A percentile compares a stretch with the other conserved stretches of the same genome.
Conservation (phyloP, 2,113 vertebrate species). For the Callopanchax toddi region DNA sequence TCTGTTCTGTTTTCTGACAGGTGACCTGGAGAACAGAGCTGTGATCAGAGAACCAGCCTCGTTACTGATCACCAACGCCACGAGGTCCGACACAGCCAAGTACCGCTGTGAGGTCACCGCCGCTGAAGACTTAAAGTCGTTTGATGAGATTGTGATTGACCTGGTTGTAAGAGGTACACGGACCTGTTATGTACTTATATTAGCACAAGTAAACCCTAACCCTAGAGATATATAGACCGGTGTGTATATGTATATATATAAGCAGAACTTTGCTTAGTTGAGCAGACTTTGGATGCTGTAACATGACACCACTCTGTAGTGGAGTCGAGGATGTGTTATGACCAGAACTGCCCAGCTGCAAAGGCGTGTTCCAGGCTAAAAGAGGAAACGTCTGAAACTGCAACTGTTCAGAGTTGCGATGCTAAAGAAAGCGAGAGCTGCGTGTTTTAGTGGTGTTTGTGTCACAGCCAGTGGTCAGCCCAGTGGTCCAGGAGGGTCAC, state of each 20-base stretch:
- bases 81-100: slow-evolving; percentile 86
- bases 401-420: slow-evolving; percentile 74
- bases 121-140: slow-evolving; percentile 83
- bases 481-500: slow-evolving; percentile 23
- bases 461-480: slow-evolving; percentile 43
- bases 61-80: slow-evolving; percentile 89
- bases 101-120: slow-evolving; percentile 97
- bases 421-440: slow-evolving; percentile 78
- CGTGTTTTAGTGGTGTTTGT: slow-evolving; percentile 71
- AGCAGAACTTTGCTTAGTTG: slow-evolving; percentile 28
- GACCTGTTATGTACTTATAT: no score
- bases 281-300: slow-evolving; percentile 63
- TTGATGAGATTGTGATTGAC: slow-evolving; percentile 90
- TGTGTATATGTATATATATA: no score
- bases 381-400: slow-evolving; percentile 81
- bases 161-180: slow-evolving; percentile 88
- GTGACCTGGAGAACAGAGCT: slow-evolving; percentile 87
- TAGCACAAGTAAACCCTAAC: no score
- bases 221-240: no score
- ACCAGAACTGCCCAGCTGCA: slow-evolving; percentile 73
- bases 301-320: slow-evolving; percentile 70
- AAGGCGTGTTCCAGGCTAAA: slow-evolving; percentile 80
- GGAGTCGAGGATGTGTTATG: slow-evolving; percentile 71
- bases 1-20: slow-evolving; percentile 64
- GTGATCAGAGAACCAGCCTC: slow-evolving; percentile 86